Evolutionary conservation across 2,888 invertebrate species (phyloP).

Genomic region (Melieria picta): DNA sequence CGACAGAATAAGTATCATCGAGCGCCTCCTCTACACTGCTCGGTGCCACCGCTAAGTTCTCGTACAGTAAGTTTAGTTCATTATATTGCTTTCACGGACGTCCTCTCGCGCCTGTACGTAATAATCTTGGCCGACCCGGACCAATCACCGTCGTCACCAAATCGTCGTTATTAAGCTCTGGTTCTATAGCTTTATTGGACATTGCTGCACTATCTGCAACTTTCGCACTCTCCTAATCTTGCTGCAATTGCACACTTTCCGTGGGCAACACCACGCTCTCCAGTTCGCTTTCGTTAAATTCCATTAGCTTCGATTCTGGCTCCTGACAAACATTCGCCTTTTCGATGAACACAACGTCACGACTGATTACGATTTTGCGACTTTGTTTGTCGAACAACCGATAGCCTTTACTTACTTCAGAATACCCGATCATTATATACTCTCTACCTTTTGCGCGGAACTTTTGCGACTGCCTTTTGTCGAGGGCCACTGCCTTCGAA

Average conservation of each 20-base stretch:
- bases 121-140: conserved; percentile 36
- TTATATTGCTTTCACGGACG: conserved; percentile 40
- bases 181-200: neutral
- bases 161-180: conserved; percentile 4
- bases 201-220: neutral
- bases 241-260: neutral
- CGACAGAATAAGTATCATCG: conserved; percentile 25
- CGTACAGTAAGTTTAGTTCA: conserved; percentile 28
- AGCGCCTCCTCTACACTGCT: conserved; percentile 34
- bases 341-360: conserved; percentile 36
- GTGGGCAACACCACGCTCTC: conserved; percentile 4
- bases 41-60: conserved; percentile 32
- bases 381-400: conserved; percentile 23
- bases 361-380: conserved; percentile 22
- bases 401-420: conserved; percentile 34
- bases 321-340: conserved; percentile 3
- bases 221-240: neutral
- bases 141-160: conserved; percentile 20
- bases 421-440: conserved; percentile 36
- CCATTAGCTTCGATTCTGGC: neutral
- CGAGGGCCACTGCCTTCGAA: conserved; percentile 27
- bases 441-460: conserved; percentile 34
- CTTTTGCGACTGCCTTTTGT: conserved; percentile 31
- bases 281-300: neutral
- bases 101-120: conserved; percentile 39